Conservation (phyloP, 30 jellyfish, hydroid and myxozoan species). For the Aurelia aurita complex sp. Pacific region DNA sequence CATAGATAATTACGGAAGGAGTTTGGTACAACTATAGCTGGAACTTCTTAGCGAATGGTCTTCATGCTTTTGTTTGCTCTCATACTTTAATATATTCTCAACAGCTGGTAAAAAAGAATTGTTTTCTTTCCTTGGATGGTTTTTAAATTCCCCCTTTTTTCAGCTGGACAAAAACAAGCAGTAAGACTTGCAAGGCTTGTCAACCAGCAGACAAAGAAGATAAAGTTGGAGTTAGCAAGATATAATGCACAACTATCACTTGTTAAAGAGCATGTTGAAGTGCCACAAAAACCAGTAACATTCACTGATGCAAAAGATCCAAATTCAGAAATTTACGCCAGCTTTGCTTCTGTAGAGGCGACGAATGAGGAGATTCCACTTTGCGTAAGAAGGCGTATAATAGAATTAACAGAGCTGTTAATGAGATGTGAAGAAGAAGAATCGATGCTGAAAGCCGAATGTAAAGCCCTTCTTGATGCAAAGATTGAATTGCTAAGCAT, state of each 20-base stretch:
- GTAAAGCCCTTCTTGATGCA: not conserved
- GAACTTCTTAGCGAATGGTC: no score
- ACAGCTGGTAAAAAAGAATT: no score
- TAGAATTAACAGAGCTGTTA: not conserved
- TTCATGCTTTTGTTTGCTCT: no score
- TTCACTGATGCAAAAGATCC: not conserved
- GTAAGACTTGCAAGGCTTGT: not conserved
- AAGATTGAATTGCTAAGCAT: not conserved
- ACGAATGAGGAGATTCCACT: not conserved
- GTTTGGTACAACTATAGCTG: no score
- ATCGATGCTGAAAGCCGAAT: not conserved
- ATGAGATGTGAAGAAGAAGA: not conserved
- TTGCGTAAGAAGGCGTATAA: not conserved
- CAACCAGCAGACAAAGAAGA: not conserved
- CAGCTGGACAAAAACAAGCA: slow-evolving; percentile 23
- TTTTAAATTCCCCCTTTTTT: not conserved
- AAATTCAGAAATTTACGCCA: not conserved
- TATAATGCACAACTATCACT: not conserved
- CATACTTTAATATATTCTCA: no score
- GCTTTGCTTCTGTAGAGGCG: not conserved
- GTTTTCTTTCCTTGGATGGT: no score
- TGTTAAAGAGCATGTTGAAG: not conserved
- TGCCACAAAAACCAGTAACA: not conserved
- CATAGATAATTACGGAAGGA: no score
- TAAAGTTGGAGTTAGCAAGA: not conserved